Evolutionary conservation across 2,888 invertebrate genomes (phyloP).

Genomic region (Pristionchus japonicus): DNA sequence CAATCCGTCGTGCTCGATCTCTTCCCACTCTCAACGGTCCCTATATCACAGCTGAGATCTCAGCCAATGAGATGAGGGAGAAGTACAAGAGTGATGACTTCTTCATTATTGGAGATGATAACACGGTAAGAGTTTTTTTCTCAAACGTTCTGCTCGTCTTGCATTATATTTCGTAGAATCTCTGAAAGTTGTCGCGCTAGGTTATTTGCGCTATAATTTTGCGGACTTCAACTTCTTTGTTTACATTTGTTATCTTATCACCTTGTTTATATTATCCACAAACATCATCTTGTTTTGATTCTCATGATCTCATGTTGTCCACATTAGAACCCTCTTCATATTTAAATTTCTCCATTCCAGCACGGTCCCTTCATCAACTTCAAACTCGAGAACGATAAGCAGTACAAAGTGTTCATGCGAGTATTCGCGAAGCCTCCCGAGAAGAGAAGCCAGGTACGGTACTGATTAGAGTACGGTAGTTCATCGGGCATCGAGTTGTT

Average conservation of each 20-base stretch:
- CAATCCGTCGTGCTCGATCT: neutral
- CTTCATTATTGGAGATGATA: constrained; percentile 70
- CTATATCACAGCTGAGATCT: constrained; percentile 70
- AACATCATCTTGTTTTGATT: neutral
- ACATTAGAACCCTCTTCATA: too few species aligned
- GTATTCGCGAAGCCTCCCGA: constrained; percentile 63
- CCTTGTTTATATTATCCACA: too few species aligned
- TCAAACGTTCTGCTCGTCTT: too few species aligned
- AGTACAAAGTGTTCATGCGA: constrained; percentile 70
- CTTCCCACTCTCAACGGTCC: constrained; percentile 54
- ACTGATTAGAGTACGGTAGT: constrained; percentile 13
- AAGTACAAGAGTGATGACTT: constrained; percentile 55
- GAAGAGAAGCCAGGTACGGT: constrained; percentile 33
- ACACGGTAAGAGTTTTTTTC: constrained; percentile 46
- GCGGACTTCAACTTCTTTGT: too few species aligned
- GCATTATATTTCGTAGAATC: too few species aligned
- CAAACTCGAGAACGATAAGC: constrained; percentile 66
- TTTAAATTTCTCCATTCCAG: constrained; percentile 58
- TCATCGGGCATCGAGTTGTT: neutral
- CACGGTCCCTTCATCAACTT: constrained; percentile 70
- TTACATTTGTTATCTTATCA: too few species aligned
- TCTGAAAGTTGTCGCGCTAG: too few species aligned
- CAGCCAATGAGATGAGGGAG: constrained; percentile 62
- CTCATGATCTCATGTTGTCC: neutral
- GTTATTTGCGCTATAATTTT: too few species aligned